Conservation (phyloP, 2,888 invertebrate species). For the Seladonia tumulorum region DNA sequence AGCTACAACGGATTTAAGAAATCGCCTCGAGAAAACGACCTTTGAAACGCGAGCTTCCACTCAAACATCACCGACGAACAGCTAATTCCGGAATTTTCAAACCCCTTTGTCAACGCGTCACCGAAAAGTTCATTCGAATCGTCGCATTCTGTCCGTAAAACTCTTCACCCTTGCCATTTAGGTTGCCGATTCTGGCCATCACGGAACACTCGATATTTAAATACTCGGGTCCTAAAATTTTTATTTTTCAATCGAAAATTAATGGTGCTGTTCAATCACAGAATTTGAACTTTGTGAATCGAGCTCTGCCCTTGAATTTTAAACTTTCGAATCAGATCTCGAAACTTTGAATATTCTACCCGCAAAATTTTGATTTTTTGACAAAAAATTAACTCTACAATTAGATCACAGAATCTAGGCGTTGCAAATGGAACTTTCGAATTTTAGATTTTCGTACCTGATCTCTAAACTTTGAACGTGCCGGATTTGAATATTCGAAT, state of each 20-base stretch:
- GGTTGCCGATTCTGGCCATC: background rate
- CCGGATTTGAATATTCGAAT: background rate
- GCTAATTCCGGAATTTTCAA: background rate
- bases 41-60: background rate
- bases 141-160: background rate
- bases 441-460: background rate
- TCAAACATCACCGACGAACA: background rate
- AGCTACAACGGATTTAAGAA: background rate
- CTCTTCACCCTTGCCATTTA: background rate
- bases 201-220: no score
- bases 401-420: no score
- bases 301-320: no score
- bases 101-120: background rate
- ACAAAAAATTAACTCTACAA: no score
- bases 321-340: no score
- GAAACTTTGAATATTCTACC: no score
- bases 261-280: no score
- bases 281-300: no score
- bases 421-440: no score
- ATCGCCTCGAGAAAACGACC: background rate
- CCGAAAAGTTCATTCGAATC: background rate
- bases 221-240: no score
- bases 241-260: no score
- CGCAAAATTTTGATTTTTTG: no score
- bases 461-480: background rate